Conservation (phyloP, 2,797 vertebrate species). For the Pangasius djambal region DNA sequence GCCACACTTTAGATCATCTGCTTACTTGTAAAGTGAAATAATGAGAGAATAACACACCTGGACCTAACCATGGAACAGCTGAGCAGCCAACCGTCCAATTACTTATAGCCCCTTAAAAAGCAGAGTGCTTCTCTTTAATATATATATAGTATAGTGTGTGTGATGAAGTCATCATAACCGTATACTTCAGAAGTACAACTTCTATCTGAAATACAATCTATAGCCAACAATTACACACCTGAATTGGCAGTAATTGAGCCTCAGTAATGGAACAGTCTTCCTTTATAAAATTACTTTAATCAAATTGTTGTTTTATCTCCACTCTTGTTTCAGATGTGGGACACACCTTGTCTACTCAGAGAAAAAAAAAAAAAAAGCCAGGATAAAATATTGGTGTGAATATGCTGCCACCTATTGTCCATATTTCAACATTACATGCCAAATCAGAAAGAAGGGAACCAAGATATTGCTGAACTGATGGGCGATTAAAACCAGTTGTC, state of each 20-base stretch:
- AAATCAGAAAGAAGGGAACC: neutral
- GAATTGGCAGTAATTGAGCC: neutral
- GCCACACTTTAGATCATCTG: neutral
- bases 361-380: neutral
- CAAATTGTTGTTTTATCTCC: neutral
- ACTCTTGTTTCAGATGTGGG: neutral
- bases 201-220: neutral
- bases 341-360: neutral
- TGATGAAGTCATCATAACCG: neutral
- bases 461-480: neutral
- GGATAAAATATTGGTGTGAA: neutral
- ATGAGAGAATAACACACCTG: neutral
- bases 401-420: conserved; percentile 41
- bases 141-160: neutral
- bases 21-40: neutral
- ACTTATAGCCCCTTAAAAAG: neutral
- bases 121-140: neutral
- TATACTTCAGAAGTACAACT: neutral
- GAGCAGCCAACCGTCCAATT: neutral
- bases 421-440: neutral
- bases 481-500: too few species aligned
- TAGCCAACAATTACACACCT: neutral
- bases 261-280: neutral
- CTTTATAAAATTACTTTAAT: neutral
- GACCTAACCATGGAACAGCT: neutral